phyloP scores from a whole-genome alignment of 2,797 vertebrate species.

The Australoheros facetus region DNA sequence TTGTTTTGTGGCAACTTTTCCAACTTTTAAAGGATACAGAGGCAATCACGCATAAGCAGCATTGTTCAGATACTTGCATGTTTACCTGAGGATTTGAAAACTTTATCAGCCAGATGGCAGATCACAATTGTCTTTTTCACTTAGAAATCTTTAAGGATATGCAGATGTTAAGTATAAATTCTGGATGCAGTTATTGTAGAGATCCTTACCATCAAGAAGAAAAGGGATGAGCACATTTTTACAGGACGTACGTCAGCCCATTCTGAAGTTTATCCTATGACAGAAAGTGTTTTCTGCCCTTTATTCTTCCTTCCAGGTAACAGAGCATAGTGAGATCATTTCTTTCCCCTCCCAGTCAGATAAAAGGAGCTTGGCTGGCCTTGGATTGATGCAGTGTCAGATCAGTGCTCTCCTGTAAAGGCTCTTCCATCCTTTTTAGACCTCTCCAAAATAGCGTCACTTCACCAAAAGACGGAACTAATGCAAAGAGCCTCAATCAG shows the following conservation, averaged over 20 bases:
- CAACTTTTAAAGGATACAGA: no score
- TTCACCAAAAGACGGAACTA: background rate
- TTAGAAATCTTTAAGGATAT: background rate
- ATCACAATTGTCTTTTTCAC: background rate
- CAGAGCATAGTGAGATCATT: background rate
- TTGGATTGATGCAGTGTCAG: background rate
- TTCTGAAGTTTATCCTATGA: background rate
- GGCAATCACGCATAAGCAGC: accelerated
- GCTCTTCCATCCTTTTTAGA: background rate
- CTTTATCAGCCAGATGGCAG: background rate
- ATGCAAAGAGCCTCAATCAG: background rate
- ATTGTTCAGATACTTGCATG: background rate
- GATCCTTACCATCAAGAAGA: background rate
- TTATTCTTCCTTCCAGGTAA: background rate
- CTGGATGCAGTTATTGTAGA: background rate
- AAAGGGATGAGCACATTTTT: background rate
- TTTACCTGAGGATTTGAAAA: background rate
- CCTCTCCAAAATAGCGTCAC: background rate
- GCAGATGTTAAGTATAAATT: background rate
- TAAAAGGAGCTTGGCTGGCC: background rate
- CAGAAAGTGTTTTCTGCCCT: background rate
- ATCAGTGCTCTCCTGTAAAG: background rate
- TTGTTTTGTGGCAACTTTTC: background rate
- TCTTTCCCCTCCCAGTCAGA: background rate
- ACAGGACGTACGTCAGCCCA: no score